Evolutionary conservation across 2,888 invertebrate genomes (phyloP), one percentile per base, ranked within the genome.

Genomic region (Maniola hyperantus): DNA sequence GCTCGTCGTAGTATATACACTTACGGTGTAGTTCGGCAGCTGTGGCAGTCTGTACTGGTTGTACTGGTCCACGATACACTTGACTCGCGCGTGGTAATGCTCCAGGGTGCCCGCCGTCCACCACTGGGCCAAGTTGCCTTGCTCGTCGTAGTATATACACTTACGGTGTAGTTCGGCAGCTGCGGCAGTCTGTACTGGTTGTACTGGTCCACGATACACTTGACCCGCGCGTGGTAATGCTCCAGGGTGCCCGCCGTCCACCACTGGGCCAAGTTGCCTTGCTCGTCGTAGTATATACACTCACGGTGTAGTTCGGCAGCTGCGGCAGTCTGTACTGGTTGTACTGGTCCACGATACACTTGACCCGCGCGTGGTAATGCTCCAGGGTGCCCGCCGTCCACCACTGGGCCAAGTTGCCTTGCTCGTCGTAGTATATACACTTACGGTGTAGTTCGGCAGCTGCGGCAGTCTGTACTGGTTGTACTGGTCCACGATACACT

Each of bases 41-140:
- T 95, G 94, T 55, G 95, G 94, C 84, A 96, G 91, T 79, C 94
- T 93, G 83, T 95, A 96, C 76, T 87, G 89, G 81, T 92, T 92
- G 88, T 96, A 96, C 87, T 96, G 96, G 76, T 95, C 93, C 74
- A 95, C 94, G 84, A 96, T 95, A 87, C 96, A 96, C 83, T 94
- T 93, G 74, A 95, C 95, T 82, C 94, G 94, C 68, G 92, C 88
- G 78, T 95, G 94, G 87, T 95, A 96, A 77, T 95, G 94, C 75
- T 93, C 93, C 68, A 95, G 86, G 1, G 96, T 96, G 50, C 93
- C 93, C 26, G 94, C 93, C 58, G 95, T 95, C 96, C 96, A 96
- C 96, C 96, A 96, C 75, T 95, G 95, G 76, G 94, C 94, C 74
- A 96, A 84, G 88, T 97, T 97, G 2, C 98, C 98, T 71, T 96